These are phyloP conservation scores for Apocheima hispidaria DNA, from an alignment of 2,888 invertebrate genomes.

Conservation along the genomic window DNA sequence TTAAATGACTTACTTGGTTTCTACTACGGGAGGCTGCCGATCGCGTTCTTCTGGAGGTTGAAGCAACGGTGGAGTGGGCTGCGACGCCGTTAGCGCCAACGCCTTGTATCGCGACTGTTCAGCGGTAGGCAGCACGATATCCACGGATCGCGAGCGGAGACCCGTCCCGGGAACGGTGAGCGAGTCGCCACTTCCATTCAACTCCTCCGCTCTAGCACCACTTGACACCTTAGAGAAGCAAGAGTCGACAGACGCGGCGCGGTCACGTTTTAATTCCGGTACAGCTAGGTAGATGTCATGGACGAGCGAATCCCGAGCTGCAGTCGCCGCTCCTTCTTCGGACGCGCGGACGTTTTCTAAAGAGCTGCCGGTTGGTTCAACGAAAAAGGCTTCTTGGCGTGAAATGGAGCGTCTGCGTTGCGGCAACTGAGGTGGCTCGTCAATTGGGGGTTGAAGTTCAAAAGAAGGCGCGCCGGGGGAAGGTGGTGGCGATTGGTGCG, in stretches of 20 bases:
- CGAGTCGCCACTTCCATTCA: slow-evolving; percentile 87
- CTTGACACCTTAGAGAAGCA: slow-evolving; percentile 93
- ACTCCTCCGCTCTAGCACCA: slow-evolving; percentile 89
- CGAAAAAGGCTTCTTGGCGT: slow-evolving; percentile 93
- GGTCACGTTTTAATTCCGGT: slow-evolving; percentile 93
- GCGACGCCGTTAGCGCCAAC: slow-evolving; percentile 88
- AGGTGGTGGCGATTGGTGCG: slow-evolving; percentile 80
- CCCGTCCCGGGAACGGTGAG: slow-evolving; percentile 91
- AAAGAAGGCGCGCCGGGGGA: slow-evolving; percentile 85
- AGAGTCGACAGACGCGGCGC: slow-evolving; percentile 95
- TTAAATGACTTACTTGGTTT: slow-evolving; percentile 68
- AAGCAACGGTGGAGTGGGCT: slow-evolving; percentile 58
- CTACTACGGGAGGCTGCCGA: slow-evolving; percentile 55
- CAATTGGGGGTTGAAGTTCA: slow-evolving; percentile 84
- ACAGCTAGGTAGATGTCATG: slow-evolving; percentile 92
- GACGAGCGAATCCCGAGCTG: slow-evolving; percentile 79
- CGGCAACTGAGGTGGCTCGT: slow-evolving; percentile 75
- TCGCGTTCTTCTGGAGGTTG: slow-evolving; percentile 55
- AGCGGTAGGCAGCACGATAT: slow-evolving; percentile 94
- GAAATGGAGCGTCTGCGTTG: slow-evolving; percentile 87
- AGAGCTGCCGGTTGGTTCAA: slow-evolving; percentile 90
- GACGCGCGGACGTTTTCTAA: slow-evolving; percentile 89
- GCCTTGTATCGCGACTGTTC: slow-evolving; percentile 95
- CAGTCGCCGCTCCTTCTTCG: slow-evolving; percentile 67
- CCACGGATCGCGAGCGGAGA: slow-evolving; percentile 93